These are phyloP conservation scores for Megamerina dolium DNA, from an alignment of 2,888 invertebrate genomes.

Conservation along the genomic window DNA sequence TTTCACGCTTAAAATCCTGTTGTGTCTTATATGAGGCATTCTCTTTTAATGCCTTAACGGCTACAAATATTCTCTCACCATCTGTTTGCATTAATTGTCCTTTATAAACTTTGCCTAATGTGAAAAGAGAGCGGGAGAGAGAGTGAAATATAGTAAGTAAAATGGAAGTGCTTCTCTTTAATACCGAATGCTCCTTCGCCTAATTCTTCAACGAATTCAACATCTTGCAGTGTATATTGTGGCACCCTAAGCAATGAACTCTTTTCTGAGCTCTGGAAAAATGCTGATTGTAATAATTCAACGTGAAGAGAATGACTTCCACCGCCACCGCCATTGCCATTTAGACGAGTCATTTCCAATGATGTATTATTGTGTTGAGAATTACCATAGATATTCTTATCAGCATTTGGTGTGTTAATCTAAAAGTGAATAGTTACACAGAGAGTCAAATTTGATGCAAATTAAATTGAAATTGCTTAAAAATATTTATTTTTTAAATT, in stretches of 20 bases:
- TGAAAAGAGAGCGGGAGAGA: neutral
- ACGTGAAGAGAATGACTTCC: no score
- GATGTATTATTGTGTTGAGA: conserved; percentile 67
- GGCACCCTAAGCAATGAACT: conserved; percentile 58
- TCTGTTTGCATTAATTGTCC: conserved; percentile 73
- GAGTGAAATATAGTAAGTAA: neutral
- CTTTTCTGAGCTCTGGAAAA: conserved; percentile 49
- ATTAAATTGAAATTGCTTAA: no score
- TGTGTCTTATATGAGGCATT: conserved; percentile 87
- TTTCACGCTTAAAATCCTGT: conserved; percentile 88
- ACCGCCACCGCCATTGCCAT: conserved; percentile 44
- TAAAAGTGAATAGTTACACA: conserved; percentile 23
- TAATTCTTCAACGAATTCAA: conserved; percentile 81
- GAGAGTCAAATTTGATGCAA: no score
- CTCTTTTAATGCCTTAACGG: conserved; percentile 90
- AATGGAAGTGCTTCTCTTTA: neutral
- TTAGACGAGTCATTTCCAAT: conserved; percentile 77
- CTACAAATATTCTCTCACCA: conserved; percentile 70
- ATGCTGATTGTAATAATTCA: conserved; percentile 43
- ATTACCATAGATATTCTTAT: conserved; percentile 78
- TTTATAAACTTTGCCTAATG: conserved; percentile 76
- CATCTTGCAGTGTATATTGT: conserved; percentile 79
- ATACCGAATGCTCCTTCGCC: conserved; percentile 93
- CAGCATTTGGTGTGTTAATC: conserved; percentile 65
- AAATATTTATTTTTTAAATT: no score